These are phyloP conservation scores for Ataeniobius toweri DNA, from an alignment of 2,797 vertebrate species.

Conservation along the genomic window DNA sequence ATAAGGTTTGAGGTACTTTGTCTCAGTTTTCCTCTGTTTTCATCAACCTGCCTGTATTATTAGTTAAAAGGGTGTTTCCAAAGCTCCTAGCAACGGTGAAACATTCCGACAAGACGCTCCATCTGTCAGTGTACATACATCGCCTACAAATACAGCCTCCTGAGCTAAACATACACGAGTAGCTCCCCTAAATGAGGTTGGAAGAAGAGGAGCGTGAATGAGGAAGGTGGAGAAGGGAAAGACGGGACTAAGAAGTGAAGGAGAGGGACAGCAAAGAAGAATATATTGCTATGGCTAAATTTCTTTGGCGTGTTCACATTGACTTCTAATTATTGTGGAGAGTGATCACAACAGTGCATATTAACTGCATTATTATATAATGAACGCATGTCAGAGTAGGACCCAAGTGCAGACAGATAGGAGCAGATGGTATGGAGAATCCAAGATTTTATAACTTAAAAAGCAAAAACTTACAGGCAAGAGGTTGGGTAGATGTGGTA, in stretches of 20 bases:
- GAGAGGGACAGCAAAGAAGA: not conserved
- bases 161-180: conserved; percentile 28
- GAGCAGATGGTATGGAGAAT: no score
- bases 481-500: no score
- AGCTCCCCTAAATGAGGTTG: conserved; percentile 21
- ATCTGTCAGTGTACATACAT: conserved; percentile 62
- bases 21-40: conserved; percentile 31
- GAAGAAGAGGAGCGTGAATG: not conserved
- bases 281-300: not conserved
- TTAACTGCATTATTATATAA: not conserved
- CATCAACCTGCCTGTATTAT: conserved; percentile 50
- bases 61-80: conserved; percentile 58
- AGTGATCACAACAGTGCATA: not conserved
- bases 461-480: no score
- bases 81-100: conserved; percentile 61
- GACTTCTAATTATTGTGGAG: not conserved
- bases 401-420: no score
- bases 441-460: no score
- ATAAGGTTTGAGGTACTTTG: conserved; percentile 11
- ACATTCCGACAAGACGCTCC: conserved; percentile 55
- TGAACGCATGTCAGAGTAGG: not conserved
- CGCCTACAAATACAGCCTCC: conserved; percentile 46
- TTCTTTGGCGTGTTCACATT: not conserved
- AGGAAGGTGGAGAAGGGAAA: not conserved
- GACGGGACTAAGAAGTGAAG: not conserved